Conservation (phyloP, 2,797 vertebrate species). For the Ambastaia sidthimunki region DNA sequence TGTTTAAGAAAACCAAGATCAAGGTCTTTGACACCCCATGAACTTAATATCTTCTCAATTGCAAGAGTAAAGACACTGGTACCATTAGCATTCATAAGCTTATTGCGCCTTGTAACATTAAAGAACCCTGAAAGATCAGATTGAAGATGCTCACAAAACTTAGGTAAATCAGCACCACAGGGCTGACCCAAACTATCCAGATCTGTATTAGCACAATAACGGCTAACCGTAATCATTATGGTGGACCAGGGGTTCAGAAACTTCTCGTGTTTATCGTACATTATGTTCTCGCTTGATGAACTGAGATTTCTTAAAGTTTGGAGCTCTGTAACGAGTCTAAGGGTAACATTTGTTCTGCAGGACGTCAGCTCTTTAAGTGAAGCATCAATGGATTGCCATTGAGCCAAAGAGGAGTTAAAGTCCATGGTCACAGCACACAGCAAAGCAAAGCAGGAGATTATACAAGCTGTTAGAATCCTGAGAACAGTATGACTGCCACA, state of each 20-base stretch:
- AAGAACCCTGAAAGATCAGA: conserved; percentile 53
- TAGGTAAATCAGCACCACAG: conserved; percentile 68
- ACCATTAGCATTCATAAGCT: conserved; percentile 34
- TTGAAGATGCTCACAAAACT: conserved; percentile 68
- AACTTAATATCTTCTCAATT: conserved; percentile 73
- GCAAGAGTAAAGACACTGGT: conserved; percentile 63
- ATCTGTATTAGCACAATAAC: conserved; percentile 66
- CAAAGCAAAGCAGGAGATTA: conserved; percentile 82
- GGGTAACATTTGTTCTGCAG: conserved; percentile 73
- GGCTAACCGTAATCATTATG: conserved; percentile 54
- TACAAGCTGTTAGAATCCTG: conserved; percentile 78
- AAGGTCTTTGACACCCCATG: conserved; percentile 67
- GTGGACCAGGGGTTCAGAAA: conserved; percentile 4
- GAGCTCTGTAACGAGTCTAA: conserved; percentile 73
- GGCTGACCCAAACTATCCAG: conserved; percentile 53
- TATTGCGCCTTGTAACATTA: conserved; percentile 57
- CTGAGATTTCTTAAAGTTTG: conserved; percentile 72
- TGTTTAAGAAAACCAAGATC: conserved; percentile 69
- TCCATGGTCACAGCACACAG: conserved; percentile 81
- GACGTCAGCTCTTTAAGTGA: conserved; percentile 77
- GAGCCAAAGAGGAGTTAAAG: conserved; percentile 73
- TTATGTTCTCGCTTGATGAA: conserved; percentile 44
- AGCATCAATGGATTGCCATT: conserved; percentile 71
- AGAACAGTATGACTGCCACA: conserved; percentile 73
- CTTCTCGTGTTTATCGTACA: conserved; percentile 8